These are phyloP conservation scores for Conus ventricosus DNA, from an alignment of 1,140 invertebrate species.

Conservation along the genomic window DNA sequence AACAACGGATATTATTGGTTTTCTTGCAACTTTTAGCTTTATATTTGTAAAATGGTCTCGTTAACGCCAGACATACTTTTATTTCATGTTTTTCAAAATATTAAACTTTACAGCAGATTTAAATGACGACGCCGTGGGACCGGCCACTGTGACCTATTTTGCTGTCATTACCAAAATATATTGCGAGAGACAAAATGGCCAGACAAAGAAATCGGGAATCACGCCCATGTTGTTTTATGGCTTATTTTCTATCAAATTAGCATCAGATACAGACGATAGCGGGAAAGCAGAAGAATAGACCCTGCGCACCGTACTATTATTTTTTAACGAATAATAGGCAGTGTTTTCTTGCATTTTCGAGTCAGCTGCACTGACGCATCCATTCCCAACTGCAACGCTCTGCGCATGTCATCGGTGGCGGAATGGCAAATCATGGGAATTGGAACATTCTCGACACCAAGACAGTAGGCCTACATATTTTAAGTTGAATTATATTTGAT, in stretches of 20 bases:
- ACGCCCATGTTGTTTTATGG: not conserved
- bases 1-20: not conserved
- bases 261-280: too few species aligned
- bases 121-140: not conserved
- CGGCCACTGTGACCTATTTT: conserved; percentile 19
- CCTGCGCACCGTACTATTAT: too few species aligned
- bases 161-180: not conserved
- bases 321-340: too few species aligned
- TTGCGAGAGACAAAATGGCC: conserved; percentile 17
- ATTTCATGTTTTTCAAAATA: not conserved
- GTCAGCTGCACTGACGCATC: not conserved
- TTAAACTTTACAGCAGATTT: not conserved
- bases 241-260: too few species aligned
- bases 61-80: not conserved
- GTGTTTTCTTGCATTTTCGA: not conserved
- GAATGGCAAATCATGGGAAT: not conserved
- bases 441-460: not conserved
- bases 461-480: not conserved
- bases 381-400: not conserved
- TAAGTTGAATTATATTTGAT: too few species aligned
- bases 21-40: not conserved
- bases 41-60: not conserved
- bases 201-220: conserved; percentile 15
- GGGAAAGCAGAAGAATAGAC: too few species aligned
- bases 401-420: not conserved